These are phyloP conservation scores for Lemur catta DNA, from an alignment of 2,797 vertebrate genomes.

Conservation along the genomic window DNA sequence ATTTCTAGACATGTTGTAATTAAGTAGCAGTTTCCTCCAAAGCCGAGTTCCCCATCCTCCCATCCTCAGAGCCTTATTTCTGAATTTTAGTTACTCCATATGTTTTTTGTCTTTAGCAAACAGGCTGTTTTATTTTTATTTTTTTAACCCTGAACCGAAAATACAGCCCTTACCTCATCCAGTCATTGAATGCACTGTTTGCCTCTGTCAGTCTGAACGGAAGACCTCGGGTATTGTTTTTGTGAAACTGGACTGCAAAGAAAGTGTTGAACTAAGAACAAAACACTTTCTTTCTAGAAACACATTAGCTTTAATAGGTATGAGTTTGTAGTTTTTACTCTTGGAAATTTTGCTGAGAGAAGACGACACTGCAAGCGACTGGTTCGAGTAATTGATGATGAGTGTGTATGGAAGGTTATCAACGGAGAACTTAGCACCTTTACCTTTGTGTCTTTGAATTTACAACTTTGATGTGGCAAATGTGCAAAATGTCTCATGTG, in stretches of 20 bases:
- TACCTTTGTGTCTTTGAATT: conserved; percentile 15
- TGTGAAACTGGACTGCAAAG: neutral
- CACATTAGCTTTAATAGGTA: neutral
- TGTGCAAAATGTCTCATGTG: neutral
- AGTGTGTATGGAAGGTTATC: neutral
- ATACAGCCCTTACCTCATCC: neutral
- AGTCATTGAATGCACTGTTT: neutral
- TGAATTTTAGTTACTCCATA: neutral
- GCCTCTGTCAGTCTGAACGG: neutral
- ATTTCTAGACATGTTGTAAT: conserved; percentile 31
- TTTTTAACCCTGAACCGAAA: neutral
- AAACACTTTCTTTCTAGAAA: conserved; percentile 39
- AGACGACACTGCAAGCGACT: neutral
- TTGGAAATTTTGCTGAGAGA: neutral
- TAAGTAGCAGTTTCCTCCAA: conserved; percentile 29
- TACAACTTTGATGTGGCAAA: conserved; percentile 18
- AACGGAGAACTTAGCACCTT: neutral
- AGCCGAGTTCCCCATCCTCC: neutral
- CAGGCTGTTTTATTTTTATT: conserved; percentile 22
- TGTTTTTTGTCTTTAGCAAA: neutral
- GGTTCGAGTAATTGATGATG: neutral
- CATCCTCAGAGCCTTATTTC: neutral
- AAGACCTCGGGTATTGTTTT: neutral
- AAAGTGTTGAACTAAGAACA: neutral
- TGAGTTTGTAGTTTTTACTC: neutral